Conservation (phyloP, 2,113 vertebrate species). For the Engraulis encrasicolus region DNA sequence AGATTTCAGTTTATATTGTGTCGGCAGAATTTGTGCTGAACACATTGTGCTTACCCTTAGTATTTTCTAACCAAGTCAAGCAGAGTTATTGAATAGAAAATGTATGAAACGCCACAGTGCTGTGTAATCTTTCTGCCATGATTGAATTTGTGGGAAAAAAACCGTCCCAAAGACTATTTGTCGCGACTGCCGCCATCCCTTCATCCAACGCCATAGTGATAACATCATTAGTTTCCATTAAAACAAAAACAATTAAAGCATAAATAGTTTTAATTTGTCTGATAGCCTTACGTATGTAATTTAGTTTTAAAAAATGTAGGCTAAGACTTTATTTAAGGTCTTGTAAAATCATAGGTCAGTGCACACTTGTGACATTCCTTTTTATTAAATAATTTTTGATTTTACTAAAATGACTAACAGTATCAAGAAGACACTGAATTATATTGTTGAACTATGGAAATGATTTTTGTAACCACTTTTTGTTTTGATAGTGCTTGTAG, state of each 20-base stretch:
- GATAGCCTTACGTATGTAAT: no score
- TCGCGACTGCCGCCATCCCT: not conserved
- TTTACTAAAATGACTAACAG: no score
- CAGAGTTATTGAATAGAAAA: slow-evolving; percentile 41
- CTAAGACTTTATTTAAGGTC: no score
- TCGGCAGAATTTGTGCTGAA: slow-evolving; percentile 71
- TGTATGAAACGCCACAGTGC: slow-evolving; percentile 34
- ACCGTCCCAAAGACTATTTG: slow-evolving; percentile 37
- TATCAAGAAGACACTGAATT: no score
- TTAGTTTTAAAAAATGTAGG: no score
- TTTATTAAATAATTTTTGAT: no score
- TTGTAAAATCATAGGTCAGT: not conserved
- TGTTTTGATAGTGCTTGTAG: no score
- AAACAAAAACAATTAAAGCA: no score
- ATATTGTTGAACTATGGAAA: no score
- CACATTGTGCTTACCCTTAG: slow-evolving; percentile 54
- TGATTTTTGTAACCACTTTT: no score
- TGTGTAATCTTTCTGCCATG: slow-evolving; percentile 35
- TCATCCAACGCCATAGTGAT: not conserved
- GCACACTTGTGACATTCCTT: no score
- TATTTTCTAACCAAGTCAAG: slow-evolving; percentile 39
- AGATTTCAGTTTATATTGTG: slow-evolving; percentile 68
- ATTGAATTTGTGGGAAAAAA: slow-evolving; percentile 46
- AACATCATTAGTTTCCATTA: not conserved
- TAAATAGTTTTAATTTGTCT: not conserved